Percentiles rank a stretch among this genome's conserved stretches.
These are phyloP conservation scores for Beris chalybata DNA, from an alignment of 2,888 invertebrate genomes.

Conservation along the genomic window DNA sequence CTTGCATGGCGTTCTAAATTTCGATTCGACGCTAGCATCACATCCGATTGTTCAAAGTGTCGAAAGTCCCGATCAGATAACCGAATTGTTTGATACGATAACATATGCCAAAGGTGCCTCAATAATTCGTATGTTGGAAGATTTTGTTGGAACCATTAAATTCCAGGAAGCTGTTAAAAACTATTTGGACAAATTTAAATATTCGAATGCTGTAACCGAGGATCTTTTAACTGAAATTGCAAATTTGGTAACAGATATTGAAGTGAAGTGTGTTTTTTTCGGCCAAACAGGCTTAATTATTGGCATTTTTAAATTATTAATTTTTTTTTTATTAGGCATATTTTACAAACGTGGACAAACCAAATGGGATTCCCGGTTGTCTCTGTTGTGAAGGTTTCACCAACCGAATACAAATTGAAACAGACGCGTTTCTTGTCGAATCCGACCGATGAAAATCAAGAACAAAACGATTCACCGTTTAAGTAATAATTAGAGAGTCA, in stretches of 20 bases:
- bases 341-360: constrained; percentile 87
- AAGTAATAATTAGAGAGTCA: constrained; percentile 54
- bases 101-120: constrained; percentile 93
- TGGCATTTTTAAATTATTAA: neutral
- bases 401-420: constrained; percentile 62
- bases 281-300: neutral
- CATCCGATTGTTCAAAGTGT: constrained; percentile 90
- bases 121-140: constrained; percentile 84
- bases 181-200: constrained; percentile 72
- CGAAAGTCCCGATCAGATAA: constrained; percentile 84
- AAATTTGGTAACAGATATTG: constrained; percentile 60
- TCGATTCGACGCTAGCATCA: constrained; percentile 80
- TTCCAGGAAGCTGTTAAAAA: constrained; percentile 74
- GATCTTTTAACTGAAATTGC: constrained; percentile 66
- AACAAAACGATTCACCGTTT: constrained; percentile 58
- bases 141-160: constrained; percentile 66
- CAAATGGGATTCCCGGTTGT: constrained; percentile 88
- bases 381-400: constrained; percentile 59
- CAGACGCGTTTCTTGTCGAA: constrained; percentile 78
- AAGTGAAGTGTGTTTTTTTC: constrained; percentile 53
- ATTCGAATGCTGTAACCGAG: constrained; percentile 76
- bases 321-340: constrained; percentile 53
- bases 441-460: constrained; percentile 60
- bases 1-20: constrained; percentile 70
- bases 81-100: constrained; percentile 86